A percentile compares a stretch with the other conserved stretches of the same genome.
phyloP scores from a whole-genome alignment of 1,140 invertebrate genomes.

The Drosophila lini region DNA sequence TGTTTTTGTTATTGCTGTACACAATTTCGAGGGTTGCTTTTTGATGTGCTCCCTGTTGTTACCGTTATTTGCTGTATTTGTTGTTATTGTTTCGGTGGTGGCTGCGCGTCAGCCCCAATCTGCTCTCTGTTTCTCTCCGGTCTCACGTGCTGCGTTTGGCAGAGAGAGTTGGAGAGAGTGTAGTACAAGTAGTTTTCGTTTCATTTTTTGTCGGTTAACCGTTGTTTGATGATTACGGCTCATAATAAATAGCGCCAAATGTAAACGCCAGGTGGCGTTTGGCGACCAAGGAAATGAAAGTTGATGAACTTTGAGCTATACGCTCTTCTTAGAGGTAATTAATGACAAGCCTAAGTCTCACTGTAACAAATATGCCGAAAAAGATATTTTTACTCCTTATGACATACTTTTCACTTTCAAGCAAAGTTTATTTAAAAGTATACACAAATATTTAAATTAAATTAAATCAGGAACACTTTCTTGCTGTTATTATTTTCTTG shows the following conservation, averaged over 20 bases:
- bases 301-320: slow-evolving; percentile 11
- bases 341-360: too few relatives aligned
- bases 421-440: too few relatives aligned
- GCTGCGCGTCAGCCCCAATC: slow-evolving; percentile 48
- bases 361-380: not conserved
- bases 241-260: slow-evolving; percentile 36
- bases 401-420: not conserved
- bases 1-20: slow-evolving; percentile 73
- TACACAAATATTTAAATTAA: too few relatives aligned
- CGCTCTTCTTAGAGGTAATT: not conserved
- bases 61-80: slow-evolving; percentile 28
- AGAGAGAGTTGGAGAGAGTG: slow-evolving; percentile 22
- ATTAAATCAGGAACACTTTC: too few relatives aligned
- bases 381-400: not conserved
- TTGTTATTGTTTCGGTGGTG: slow-evolving; percentile 52
- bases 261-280: slow-evolving; percentile 33
- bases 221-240: slow-evolving; percentile 44
- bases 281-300: not conserved
- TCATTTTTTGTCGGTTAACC: slow-evolving; percentile 46
- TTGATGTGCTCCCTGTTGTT: slow-evolving; percentile 45
- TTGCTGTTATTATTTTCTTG: not conserved
- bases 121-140: slow-evolving; percentile 27
- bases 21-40: slow-evolving; percentile 57
- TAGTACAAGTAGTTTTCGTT: slow-evolving; percentile 35
- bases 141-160: slow-evolving; percentile 33